phyloP scores from a whole-genome alignment of 2,113 vertebrate species.

The Theristicus caerulescens region DNA sequence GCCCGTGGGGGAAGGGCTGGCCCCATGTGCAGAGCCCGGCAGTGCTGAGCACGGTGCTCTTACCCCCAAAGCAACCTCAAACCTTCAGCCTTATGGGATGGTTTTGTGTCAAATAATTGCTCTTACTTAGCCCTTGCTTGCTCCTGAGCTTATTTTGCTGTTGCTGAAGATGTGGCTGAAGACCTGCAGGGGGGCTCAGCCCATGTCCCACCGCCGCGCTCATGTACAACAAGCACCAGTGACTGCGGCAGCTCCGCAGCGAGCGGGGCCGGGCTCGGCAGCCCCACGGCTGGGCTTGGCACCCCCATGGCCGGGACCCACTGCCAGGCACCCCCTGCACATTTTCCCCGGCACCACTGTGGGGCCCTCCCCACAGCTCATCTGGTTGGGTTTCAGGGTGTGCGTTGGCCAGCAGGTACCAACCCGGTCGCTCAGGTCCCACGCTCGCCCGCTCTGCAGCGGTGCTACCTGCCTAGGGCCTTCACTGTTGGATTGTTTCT shows the following conservation, averaged over 20 bases:
- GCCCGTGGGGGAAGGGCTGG: neutral
- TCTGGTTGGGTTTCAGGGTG: neutral
- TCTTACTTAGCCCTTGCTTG: neutral
- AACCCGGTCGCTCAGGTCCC: accelerated
- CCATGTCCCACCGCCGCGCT: accelerated
- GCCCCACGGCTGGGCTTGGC: neutral
- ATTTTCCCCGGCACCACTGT: accelerated
- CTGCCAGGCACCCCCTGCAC: accelerated
- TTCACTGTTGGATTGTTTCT: neutral
- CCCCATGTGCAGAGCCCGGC: neutral
- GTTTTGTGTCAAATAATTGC: no score
- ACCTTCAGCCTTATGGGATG: neutral
- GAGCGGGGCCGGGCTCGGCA: neutral
- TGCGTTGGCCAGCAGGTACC: neutral
- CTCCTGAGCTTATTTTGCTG: neutral
- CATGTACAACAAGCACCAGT: accelerated
- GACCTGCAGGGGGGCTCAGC: neutral
- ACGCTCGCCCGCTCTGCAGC: neutral
- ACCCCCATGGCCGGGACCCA: accelerated
- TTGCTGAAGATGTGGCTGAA: neutral
- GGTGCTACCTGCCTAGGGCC: neutral
- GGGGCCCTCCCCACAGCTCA: accelerated
- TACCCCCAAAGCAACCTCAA: neutral
- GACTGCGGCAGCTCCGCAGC: neutral
- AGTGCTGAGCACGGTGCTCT: neutral